These are phyloP conservation scores for Ceratosolen solmsi DNA, from an alignment of 1,140 invertebrate genomes.

Conservation along the genomic window DNA sequence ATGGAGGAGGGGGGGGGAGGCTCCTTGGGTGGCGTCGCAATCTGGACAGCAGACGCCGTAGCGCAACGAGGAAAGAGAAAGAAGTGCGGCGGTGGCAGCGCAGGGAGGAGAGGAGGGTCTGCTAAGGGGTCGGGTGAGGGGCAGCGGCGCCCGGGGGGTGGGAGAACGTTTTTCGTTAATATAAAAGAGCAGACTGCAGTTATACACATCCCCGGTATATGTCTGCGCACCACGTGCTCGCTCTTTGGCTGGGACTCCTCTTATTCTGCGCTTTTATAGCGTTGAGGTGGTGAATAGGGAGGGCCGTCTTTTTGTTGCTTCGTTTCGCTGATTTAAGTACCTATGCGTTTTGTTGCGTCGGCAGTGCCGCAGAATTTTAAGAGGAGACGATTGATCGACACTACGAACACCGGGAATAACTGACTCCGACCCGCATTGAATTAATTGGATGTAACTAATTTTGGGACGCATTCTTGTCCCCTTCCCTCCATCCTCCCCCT, in stretches of 20 bases:
- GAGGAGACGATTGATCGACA: conserved; percentile 15
- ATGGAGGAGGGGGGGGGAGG: background rate
- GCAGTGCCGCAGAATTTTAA: conserved; percentile 20
- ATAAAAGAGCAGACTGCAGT: conserved; percentile 32
- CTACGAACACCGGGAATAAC: background rate
- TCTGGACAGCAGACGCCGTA: conserved; percentile 47
- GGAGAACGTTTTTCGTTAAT: conserved; percentile 27
- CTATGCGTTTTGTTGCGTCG: conserved; percentile 12
- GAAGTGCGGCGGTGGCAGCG: no score
- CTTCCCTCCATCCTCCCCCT: no score
- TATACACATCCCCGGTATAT: background rate
- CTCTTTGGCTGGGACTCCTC: background rate
- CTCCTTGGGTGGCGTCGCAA: conserved; percentile 51
- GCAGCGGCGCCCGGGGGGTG: background rate
- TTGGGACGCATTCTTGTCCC: background rate
- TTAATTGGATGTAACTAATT: conserved; percentile 27
- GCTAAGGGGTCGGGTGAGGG: background rate
- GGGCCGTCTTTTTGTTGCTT: conserved; percentile 1
- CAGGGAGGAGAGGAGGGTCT: no score
- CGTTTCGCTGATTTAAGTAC: conserved; percentile 22
- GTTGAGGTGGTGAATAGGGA: background rate
- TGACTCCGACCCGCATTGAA: background rate
- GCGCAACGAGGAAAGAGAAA: background rate
- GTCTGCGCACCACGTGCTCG: conserved; percentile 29
- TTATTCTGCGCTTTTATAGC: conserved; percentile 25